Percentiles rank a stretch among this genome's conserved stretches.
These are phyloP conservation scores for Cairina moschata DNA, from an alignment of 2,113 vertebrate genomes.

Conservation along the genomic window DNA sequence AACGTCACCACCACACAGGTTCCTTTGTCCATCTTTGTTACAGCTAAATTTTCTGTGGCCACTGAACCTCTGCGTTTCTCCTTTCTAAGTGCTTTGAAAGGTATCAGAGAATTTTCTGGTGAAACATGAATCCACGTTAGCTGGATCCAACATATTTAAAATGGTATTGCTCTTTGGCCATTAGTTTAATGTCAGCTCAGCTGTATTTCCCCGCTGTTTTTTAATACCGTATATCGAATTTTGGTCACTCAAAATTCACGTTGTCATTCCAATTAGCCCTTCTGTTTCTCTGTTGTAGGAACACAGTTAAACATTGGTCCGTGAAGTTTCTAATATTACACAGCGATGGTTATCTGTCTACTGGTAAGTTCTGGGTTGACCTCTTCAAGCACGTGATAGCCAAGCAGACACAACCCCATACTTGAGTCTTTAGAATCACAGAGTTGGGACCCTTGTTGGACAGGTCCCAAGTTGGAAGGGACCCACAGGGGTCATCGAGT, in stretches of 20 bases:
- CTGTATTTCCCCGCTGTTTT: not conserved
- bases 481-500: no score
- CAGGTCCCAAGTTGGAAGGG: no score
- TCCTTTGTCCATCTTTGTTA: not conserved
- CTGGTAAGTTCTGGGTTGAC: not conserved
- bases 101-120: not conserved
- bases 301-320: not conserved
- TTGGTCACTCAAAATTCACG: not conserved
- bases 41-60: not conserved
- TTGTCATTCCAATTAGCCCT: not conserved
- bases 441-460: no score
- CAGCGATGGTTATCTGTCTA: not conserved
- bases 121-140: not conserved
- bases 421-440: not conserved
- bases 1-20: not conserved
- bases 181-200: not conserved
- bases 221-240: not conserved
- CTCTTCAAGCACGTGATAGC: not conserved
- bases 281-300: not conserved
- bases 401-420: not conserved
- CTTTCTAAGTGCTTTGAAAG: not conserved
- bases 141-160: not conserved
- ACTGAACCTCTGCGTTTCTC: not conserved
- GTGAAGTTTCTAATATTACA: not conserved
- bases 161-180: not conserved